Evolutionary conservation across 2,113 vertebrate genomes (phyloP).

Genomic region (Myrmophylax atrothorax): DNA sequence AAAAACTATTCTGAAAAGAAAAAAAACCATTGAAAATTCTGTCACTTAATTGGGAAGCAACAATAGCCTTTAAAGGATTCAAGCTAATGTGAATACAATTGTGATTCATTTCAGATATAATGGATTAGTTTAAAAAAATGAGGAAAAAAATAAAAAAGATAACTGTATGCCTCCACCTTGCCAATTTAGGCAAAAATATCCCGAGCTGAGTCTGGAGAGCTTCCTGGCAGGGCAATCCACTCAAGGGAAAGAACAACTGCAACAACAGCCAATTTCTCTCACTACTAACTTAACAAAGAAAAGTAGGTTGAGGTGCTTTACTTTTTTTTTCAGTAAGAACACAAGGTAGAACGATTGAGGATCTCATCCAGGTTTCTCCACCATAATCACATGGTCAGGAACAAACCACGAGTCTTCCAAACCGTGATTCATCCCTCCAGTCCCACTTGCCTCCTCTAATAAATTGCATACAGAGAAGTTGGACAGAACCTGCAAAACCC

Average conservation of each 20-base stretch:
- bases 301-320: background rate
- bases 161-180: background rate
- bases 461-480: background rate
- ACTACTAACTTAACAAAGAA: background rate
- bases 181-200: conserved; percentile 26
- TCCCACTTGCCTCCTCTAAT: background rate
- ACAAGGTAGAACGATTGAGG: background rate
- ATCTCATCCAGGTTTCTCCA: background rate
- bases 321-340: background rate
- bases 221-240: background rate
- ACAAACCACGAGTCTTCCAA: background rate
- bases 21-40: background rate
- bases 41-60: background rate
- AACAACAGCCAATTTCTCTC: background rate
- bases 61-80: background rate
- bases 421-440: background rate
- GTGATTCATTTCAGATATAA: background rate
- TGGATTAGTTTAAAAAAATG: background rate
- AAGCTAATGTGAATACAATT: background rate
- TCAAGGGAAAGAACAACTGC: background rate
- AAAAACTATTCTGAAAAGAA: background rate
- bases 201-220: background rate
- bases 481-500: background rate
- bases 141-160: background rate
- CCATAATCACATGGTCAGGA: background rate